Base-by-base conservation (phyloP, 2,888 invertebrate genomes). In the Synanthedon tipuliformis region DNA sequence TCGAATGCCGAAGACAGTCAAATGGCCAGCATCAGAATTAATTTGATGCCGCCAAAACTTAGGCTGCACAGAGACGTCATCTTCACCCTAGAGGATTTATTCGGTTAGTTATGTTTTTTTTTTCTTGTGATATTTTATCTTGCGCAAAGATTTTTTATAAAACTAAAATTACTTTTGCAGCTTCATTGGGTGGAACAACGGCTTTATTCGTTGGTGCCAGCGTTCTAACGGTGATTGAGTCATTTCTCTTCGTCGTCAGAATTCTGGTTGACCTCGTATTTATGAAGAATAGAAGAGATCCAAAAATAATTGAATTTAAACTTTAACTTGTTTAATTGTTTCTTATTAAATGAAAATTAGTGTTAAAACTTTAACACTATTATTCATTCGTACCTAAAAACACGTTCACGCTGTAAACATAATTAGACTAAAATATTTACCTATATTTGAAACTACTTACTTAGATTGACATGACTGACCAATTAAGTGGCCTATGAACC, bases 141-240 rank as follows among this genome's bases (percentile, higher is more conserved):
- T 27, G n/a, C n/a, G 0, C 0, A 18, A 48, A 11, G 45, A 10
- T 48, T 23, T n/a, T 12, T 12, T 3, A 8, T 50, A 50, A 12
- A 15, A 53, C 50, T 52, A 41, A 45, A 15, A 51, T 52, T 7
- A 51, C 13, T 48, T 51, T 56, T 50, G 3, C 71, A 88, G 88
- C 87, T 0, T 88, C 88, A 0, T 67, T 88, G 1, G 88, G 88
- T 0, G 88, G 88, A 0, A 87, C 86, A 0, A 85, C 86, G 1
- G 88, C 87, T 0, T 61, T 88, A 1, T 88, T 88, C 56, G 82
- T 88, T 2, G 88, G 88, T 0, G 84, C 87, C 53, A 88, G 88
- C 61, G 81, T 87, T 48, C 65, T 88, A 45, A 84, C 87, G 0
- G 74, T 82, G 1, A 79, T 86, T 41, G 88, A 88, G 60, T 85